phyloP scores from a whole-genome alignment of 2,113 vertebrate genomes.

The Hiodon alosoides region DNA sequence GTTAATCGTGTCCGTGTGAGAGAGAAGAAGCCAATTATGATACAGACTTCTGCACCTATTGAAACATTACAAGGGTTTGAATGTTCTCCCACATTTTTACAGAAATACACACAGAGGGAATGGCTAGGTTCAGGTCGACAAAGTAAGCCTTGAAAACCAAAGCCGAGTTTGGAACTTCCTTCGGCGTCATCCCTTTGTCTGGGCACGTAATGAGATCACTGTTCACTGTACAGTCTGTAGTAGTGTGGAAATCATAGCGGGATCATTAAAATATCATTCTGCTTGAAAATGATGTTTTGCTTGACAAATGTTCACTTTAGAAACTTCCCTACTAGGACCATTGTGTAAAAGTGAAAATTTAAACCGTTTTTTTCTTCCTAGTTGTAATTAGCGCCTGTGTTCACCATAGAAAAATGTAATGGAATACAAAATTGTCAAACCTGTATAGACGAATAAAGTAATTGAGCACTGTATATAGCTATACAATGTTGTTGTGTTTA shows the following conservation, averaged over 20 bases:
- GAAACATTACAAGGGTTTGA: too few species aligned
- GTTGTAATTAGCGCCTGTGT: constrained; percentile 65
- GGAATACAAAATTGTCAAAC: constrained; percentile 52
- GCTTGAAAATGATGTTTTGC: not conserved
- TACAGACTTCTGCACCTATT: too few species aligned
- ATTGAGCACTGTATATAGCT: constrained; percentile 32
- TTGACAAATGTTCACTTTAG: constrained; percentile 14
- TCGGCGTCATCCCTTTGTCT: too few species aligned
- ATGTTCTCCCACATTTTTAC: too few species aligned
- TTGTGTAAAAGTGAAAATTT: constrained; percentile 22
- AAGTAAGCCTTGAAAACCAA: too few species aligned
- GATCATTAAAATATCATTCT: not conserved
- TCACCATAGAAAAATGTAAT: constrained; percentile 58
- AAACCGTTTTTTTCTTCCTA: constrained; percentile 50
- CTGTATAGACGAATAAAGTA: constrained; percentile 69
- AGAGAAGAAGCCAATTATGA: too few species aligned
- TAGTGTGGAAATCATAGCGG: not conserved
- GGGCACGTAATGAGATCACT: not conserved
- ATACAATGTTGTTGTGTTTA: constrained; percentile 3
- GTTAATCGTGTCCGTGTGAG: too few species aligned
- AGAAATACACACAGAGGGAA: too few species aligned
- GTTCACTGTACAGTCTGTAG: not conserved
- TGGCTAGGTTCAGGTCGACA: too few species aligned
- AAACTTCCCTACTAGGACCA: not conserved
- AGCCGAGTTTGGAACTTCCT: too few species aligned